Base-by-base conservation (phyloP, 2,797 vertebrate genomes). In the Rhabdophis nuchalis region DNA sequence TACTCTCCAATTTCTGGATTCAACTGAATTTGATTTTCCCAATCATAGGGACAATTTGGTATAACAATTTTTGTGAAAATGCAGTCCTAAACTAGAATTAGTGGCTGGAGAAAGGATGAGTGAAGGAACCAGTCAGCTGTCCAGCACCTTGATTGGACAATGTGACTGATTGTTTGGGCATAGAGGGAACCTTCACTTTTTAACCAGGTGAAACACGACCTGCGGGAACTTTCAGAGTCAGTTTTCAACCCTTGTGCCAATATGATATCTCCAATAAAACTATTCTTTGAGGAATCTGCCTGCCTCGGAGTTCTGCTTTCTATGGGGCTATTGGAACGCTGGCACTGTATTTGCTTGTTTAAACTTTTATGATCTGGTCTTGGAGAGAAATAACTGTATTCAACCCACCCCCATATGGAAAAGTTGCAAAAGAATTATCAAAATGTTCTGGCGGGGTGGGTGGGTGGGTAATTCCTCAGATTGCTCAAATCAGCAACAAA, bases 391-490 rank as follows among this genome's bases (percentile, higher is more conserved):
- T 9, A 72, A 72, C 68, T 36, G 32, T 36, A 36, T 72, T 20
- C 7, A 9, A 8, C 16, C 7, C 68, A 36, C 0, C 6, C 23
- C 20, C 12, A 72, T n/a, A 58, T 36, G 52, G 64, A 72, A 60
- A 86, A 93, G 3, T 13, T 91, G 53, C 1, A 93, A 20, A 91
- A 94, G 87, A 88, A 14, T 86, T 72, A 10, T 92, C 95, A 72
- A 72, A 72, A 20, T 36, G 32, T 93, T 52, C 50, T 56, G 0
- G 91, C n/a, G 64, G 8, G 27, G 52, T n/a, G n/a, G n/a, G n/a
- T n/a, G n/a, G n/a, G n/a, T n/a, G 46, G 1, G 46, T 50, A 50
- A 61, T 25, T 85, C 7, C 52, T 53, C 72, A 89, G 25, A 29
- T 92, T 18, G 50, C 13, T 56, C 56, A 50, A 91, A 46, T 13